phyloP scores from a whole-genome alignment of 2,113 vertebrate species.

The Chloebia gouldiae region DNA sequence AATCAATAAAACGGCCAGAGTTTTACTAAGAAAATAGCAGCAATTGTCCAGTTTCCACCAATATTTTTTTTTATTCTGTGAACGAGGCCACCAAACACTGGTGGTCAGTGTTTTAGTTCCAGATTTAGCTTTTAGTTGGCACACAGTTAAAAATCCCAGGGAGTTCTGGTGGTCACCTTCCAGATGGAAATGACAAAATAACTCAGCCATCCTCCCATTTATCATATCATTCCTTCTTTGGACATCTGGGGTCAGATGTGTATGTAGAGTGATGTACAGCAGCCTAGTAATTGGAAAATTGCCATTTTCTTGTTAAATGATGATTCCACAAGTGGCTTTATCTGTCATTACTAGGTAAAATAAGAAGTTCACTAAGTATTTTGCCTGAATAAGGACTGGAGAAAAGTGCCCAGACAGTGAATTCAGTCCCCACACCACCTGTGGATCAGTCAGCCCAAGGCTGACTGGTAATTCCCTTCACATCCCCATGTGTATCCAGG shows the following conservation, averaged over 20 bases:
- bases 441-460: background rate
- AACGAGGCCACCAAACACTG: background rate
- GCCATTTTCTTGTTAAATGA: background rate
- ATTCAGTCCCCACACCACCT: background rate
- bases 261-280: background rate
- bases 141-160: background rate
- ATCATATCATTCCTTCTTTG: background rate
- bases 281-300: background rate
- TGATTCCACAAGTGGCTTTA: background rate
- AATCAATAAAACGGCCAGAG: background rate
- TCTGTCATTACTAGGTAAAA: background rate
- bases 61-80: background rate
- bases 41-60: background rate
- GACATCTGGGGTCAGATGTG: accelerated
- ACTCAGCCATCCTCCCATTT: background rate
- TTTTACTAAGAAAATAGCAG: background rate
- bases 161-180: background rate
- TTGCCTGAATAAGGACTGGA: background rate
- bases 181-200: background rate
- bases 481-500: too few relatives aligned
- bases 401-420: background rate
- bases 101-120: background rate
- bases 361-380: background rate
- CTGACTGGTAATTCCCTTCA: background rate
- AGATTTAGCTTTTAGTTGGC: background rate